Percentiles rank a stretch among this genome's conserved stretches.
phyloP scores from a whole-genome alignment of 2,113 vertebrate genomes.

The Todiramphus saurophagus region DNA sequence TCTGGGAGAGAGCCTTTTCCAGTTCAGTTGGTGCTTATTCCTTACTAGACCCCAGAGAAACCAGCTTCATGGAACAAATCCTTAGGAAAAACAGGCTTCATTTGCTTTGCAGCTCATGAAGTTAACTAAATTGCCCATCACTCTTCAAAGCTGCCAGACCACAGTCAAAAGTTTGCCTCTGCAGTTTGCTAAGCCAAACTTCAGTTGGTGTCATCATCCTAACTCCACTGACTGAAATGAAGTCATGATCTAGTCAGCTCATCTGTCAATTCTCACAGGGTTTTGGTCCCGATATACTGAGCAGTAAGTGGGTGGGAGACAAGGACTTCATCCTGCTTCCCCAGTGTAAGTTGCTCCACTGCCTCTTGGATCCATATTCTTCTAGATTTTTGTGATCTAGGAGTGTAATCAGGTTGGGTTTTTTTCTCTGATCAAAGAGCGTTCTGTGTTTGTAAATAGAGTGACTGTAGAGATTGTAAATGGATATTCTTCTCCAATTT shows the following conservation, averaged over 20 bases:
- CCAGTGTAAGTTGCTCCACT: neutral
- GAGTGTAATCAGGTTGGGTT: neutral
- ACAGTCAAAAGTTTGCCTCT: neutral
- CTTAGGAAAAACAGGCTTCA: neutral
- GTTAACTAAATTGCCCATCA: neutral
- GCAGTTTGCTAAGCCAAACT: neutral
- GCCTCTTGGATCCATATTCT: neutral
- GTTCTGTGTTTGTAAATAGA: neutral
- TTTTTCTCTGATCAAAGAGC: neutral
- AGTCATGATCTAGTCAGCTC: neutral
- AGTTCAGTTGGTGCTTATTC: neutral
- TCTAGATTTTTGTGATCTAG: neutral
- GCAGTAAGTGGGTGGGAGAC: neutral
- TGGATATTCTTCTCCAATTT: neutral
- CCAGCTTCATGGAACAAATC: neutral
- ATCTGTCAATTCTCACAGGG: neutral
- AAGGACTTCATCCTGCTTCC: neutral
- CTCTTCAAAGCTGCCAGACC: neutral
- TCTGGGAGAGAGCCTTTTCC: neutral
- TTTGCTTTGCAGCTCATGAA: neutral
- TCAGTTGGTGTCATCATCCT: neutral
- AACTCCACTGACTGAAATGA: neutral
- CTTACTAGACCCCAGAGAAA: neutral
- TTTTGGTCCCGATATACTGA: neutral
- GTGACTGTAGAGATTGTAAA: neutral